phyloP scores from a whole-genome alignment of 1,140 invertebrate species.

The Drosophila pallidifrons region DNA sequence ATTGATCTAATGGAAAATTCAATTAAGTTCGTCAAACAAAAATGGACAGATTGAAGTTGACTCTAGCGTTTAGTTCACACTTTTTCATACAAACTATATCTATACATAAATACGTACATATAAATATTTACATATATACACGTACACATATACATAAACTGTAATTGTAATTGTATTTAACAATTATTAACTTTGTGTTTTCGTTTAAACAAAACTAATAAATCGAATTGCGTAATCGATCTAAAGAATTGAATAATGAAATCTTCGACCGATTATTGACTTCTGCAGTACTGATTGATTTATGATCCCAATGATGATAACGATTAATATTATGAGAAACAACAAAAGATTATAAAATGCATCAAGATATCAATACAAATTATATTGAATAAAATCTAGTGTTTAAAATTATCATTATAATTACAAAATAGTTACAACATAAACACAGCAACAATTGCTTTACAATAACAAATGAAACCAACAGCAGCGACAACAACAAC shows the following conservation, averaged over 20 bases:
- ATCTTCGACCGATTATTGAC: constrained; percentile 46
- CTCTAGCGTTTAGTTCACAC: constrained; percentile 37
- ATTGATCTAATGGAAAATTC: constrained; percentile 16
- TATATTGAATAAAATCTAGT: constrained; percentile 53
- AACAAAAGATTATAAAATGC: constrained; percentile 24
- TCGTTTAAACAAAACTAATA: constrained; percentile 31
- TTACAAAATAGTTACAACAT: constrained; percentile 63
- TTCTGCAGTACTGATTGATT: constrained; percentile 70
- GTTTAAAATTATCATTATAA: constrained; percentile 66
- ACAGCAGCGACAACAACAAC: constrained; percentile 54
- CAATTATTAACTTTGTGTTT: constrained; percentile 36
- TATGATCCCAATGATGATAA: constrained; percentile 36
- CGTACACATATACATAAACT: constrained; percentile 21
- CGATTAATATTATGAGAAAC: constrained; percentile 41
- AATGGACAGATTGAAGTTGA: constrained; percentile 32
- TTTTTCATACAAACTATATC: constrained; percentile 49
- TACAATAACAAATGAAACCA: constrained; percentile 56
- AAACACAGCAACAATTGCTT: constrained; percentile 60
- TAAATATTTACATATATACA: constrained; percentile 23
- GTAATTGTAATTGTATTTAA: constrained; percentile 38
- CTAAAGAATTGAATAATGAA: constrained; percentile 18
- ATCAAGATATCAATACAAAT: constrained; percentile 54
- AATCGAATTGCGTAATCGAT: constrained; percentile 27
- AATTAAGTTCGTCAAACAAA: constrained; percentile 16
- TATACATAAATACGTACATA: constrained; percentile 43